Base-by-base conservation (phyloP, 2,888 invertebrate species). In the Trisateles emortualis region DNA sequence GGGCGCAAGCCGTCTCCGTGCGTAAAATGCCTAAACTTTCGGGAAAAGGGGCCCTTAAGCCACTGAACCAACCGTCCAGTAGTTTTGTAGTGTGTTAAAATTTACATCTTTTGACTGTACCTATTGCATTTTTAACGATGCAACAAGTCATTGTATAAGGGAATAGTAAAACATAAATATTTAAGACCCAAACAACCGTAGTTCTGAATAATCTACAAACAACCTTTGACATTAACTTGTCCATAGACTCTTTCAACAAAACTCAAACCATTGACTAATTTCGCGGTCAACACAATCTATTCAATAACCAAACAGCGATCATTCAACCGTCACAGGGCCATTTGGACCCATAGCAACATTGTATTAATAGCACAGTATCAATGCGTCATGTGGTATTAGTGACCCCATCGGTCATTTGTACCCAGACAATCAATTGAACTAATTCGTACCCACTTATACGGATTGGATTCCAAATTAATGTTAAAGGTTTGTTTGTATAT, bases 391-490 rank as follows among this genome's bases (percentile, higher is more conserved):
- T 17, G 33, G 32, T 40, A 59, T 64, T 45, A 68, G 19, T 6
- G 36, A 56, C 46, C 22, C 44, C 13, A 48, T 47, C 46, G 52
- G 36, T 56, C 62, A 57, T 38, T 55, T 11, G 16, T 40, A n/a
- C 14, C 40, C 45, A n/a, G 0, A 29, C 56, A 49, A 72, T 72
- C 59, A 57, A 68, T 72, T 54, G 47, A 26, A 33, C 54, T 60
- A 66, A 72, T 69, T 72, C 48, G 49, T 57, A 24, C 39, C 49
- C 66, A 69, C 67, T 72, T 69, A 72, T 47, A 52, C 41, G 52
- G 55, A 70, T 70, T 72, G 57, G 57, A 62, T 62, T 54, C 52
- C 24, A 44, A 50, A 52, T 57, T 45, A 44, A 11, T 29, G 9
- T n/a, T 46, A 26, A 38, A 11, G 30, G 6, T 13, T 39, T 11